Conservation (phyloP, 2,888 invertebrate genomes). For the Oasisia sp. region DNA sequence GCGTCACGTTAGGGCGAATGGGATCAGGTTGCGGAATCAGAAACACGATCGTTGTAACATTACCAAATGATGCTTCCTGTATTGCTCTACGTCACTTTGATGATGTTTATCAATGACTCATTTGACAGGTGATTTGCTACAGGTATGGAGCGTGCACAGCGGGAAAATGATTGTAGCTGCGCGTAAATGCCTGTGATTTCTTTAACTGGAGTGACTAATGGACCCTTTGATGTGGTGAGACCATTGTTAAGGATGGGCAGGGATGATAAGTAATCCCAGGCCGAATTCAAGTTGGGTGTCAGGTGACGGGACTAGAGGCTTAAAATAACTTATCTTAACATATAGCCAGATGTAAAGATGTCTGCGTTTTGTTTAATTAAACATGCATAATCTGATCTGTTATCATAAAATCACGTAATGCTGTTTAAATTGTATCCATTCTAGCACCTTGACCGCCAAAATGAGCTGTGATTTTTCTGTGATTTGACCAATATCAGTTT, state of each 20-base stretch:
- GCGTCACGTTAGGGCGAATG: not conserved
- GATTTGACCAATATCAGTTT: not conserved
- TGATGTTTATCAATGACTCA: not conserved
- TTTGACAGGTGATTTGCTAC: constrained; percentile 17
- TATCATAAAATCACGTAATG: not conserved
- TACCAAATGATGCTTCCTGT: constrained; percentile 1
- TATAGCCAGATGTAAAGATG: not conserved
- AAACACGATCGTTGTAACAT: not conserved
- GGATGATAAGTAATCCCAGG: not conserved
- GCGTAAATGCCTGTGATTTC: not conserved
- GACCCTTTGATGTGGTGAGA: not conserved
- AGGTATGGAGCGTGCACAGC: not conserved
- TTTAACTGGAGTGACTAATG: not conserved
- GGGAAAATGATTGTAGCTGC: not conserved
- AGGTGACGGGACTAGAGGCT: not conserved
- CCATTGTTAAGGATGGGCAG: not conserved
- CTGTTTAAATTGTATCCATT: not conserved
- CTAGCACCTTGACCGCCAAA: not conserved
- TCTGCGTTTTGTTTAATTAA: not conserved
- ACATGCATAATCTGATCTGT: not conserved
- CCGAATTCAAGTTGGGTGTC: not conserved
- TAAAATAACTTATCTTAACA: not conserved
- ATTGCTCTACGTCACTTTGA: not conserved
- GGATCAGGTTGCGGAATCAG: not conserved
- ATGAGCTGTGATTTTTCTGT: not conserved